phyloP scores from a whole-genome alignment of 2,888 invertebrate species.

The Hirtodrosophila duncani region DNA sequence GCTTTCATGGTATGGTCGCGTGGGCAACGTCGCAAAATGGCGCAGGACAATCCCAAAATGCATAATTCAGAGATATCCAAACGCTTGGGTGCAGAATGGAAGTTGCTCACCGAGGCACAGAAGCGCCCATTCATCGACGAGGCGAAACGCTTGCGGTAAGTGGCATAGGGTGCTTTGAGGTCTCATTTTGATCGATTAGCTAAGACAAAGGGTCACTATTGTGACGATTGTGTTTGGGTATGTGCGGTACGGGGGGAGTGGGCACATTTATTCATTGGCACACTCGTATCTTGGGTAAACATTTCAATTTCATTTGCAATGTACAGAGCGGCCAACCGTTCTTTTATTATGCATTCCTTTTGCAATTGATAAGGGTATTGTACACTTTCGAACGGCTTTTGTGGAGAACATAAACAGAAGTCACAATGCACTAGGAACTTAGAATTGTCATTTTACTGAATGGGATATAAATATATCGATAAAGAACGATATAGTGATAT shows the following conservation, averaged over 20 bases:
- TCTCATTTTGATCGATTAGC: conserved; percentile 69
- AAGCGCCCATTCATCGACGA: conserved; percentile 97
- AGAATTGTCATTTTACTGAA: too few species aligned
- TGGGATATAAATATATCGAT: too few species aligned
- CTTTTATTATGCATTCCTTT: conserved; percentile 28
- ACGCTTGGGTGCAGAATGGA: conserved; percentile 94
- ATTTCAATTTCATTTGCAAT: conserved; percentile 40
- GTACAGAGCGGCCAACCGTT: conserved; percentile 11
- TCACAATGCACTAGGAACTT: too few species aligned
- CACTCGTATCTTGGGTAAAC: conserved; percentile 58
- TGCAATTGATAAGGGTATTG: conserved; percentile 14
- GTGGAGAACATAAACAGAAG: too few species aligned
- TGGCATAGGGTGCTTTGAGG: conserved; percentile 54
- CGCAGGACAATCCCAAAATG: conserved; percentile 96
- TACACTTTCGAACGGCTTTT: too few species aligned
- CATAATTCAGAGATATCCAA: conserved; percentile 95
- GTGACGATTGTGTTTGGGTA: conserved; percentile 21
- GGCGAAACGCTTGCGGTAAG: conserved; percentile 91
- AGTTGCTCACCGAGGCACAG: conserved; percentile 89
- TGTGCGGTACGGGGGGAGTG: background rate
- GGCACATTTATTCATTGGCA: conserved; percentile 29
- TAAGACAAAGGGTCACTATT: conserved; percentile 65
- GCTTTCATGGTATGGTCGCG: conserved; percentile 98
- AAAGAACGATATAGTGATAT: too few species aligned
- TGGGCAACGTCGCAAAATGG: conserved; percentile 94